These are phyloP conservation scores for Cancer borealis DNA, from an alignment of 2,888 invertebrate genomes.

Conservation along the genomic window DNA sequence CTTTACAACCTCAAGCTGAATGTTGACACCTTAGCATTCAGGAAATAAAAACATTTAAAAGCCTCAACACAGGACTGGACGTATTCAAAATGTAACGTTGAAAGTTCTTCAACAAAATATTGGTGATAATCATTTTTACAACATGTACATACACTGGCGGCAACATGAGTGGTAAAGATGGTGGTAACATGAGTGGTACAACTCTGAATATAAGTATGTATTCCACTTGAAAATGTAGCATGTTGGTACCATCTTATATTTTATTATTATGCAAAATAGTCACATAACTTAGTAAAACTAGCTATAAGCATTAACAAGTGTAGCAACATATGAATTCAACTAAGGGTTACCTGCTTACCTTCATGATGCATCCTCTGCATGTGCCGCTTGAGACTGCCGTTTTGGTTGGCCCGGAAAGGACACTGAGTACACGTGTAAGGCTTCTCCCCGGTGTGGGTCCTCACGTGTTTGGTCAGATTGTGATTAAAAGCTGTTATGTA, in stretches of 20 bases:
- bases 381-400: slow-evolving; percentile 67
- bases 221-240: not conserved
- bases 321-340: not conserved
- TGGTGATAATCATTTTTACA: too few relatives aligned
- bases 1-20: too few relatives aligned
- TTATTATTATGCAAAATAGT: not conserved
- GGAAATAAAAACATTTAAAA: too few relatives aligned
- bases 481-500: slow-evolving; percentile 53
- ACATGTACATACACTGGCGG: too few relatives aligned
- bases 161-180: too few relatives aligned
- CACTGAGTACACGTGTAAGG: slow-evolving; percentile 50
- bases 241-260: not conserved
- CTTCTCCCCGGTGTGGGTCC: slow-evolving; percentile 67
- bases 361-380: slow-evolving; percentile 58
- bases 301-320: not conserved
- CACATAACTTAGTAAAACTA: not conserved
- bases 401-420: slow-evolving; percentile 61
- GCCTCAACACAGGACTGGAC: too few relatives aligned
- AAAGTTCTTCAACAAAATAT: too few relatives aligned
- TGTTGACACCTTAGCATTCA: too few relatives aligned
- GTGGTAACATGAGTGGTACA: not conserved
- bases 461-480: slow-evolving; percentile 62
- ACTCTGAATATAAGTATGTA: not conserved
- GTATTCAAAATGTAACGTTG: too few relatives aligned
- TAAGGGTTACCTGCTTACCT: slow-evolving; percentile 21